Evolutionary conservation across 2,888 invertebrate species (phyloP).

Genomic region (Halictus quadricinctus): DNA sequence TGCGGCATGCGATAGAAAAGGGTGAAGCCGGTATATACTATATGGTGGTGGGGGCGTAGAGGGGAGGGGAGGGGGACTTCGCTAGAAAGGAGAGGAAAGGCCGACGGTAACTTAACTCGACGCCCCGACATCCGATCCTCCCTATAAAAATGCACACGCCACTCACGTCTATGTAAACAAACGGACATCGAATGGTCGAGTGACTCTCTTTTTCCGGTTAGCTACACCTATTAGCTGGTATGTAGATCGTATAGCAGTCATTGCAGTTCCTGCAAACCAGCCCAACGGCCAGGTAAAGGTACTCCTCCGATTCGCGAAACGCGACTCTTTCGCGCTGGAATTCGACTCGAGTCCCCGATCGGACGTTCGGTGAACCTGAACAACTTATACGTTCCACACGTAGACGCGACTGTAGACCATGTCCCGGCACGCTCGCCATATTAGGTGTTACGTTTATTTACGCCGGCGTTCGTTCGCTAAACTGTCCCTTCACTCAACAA

Average conservation of each 20-base stretch:
- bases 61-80: conserved; percentile 8
- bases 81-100: conserved; percentile 58
- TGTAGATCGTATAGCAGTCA: conserved; percentile 64
- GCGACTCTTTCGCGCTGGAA: conserved; percentile 58
- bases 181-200: conserved; percentile 66
- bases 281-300: conserved; percentile 47
- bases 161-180: conserved; percentile 67
- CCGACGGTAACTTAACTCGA: conserved; percentile 68
- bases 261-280: conserved; percentile 51
- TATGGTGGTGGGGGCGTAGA: neutral
- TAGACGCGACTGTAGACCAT: conserved; percentile 28
- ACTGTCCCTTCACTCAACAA: neutral
- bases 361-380: conserved; percentile 57
- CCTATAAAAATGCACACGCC: conserved; percentile 63
- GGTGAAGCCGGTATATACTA: neutral
- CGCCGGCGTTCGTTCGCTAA: neutral
- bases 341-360: conserved; percentile 38
- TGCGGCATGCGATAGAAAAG: conserved; percentile 25
- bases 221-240: conserved; percentile 63
- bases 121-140: conserved; percentile 70
- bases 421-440: conserved; percentile 32
- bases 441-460: conserved; percentile 10
- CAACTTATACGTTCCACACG: conserved; percentile 23
- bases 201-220: conserved; percentile 67
- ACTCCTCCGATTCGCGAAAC: conserved; percentile 54